A percentile compares a stretch with the other conserved stretches of the same genome.
Evolutionary conservation across 2,113 vertebrate genomes (phyloP).

Genomic region (Paraplagusia blochii): DNA sequence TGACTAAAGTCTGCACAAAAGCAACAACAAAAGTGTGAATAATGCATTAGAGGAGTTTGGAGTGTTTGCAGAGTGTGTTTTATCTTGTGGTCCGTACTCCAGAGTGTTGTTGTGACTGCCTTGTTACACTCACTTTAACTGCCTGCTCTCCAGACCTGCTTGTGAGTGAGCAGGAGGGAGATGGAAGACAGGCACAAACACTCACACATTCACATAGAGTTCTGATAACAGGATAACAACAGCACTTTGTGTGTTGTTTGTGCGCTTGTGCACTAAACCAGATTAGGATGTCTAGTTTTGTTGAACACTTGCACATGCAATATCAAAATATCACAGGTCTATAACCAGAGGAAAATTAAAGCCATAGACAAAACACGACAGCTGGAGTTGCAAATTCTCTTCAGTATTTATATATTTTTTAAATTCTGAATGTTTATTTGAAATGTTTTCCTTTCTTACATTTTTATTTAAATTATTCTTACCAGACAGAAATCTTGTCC

Average conservation of each 20-base stretch:
- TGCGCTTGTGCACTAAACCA: not conserved
- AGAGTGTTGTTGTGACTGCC: conserved; percentile 18
- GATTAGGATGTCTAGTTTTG: not conserved
- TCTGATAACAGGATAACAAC: not conserved
- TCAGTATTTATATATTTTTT: too few relatives aligned
- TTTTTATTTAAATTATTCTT: too few relatives aligned
- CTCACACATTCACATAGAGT: not conserved
- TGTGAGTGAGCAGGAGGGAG: not conserved
- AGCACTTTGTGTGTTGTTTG: too few relatives aligned
- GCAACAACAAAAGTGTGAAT: conserved; percentile 8
- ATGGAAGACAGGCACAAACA: not conserved
- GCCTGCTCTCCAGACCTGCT: not conserved
- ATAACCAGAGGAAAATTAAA: conserved; percentile 1
- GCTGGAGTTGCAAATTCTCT: too few relatives aligned
- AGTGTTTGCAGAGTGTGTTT: conserved; percentile 6
- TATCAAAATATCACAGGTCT: conserved; percentile 2
- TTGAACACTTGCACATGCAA: not conserved
- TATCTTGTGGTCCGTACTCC: conserved; percentile 14
- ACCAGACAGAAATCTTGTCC: too few relatives aligned
- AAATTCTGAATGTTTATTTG: too few relatives aligned
- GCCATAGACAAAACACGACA: conserved; percentile 2
- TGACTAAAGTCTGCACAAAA: not conserved
- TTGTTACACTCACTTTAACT: conserved; percentile 3
- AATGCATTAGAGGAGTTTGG: conserved; percentile 7
- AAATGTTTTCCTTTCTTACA: too few relatives aligned